Evolutionary conservation across 2,113 vertebrate genomes (phyloP), one percentile per base, ranked within the genome.

Genomic region (Rhabdornis inornatus): DNA sequence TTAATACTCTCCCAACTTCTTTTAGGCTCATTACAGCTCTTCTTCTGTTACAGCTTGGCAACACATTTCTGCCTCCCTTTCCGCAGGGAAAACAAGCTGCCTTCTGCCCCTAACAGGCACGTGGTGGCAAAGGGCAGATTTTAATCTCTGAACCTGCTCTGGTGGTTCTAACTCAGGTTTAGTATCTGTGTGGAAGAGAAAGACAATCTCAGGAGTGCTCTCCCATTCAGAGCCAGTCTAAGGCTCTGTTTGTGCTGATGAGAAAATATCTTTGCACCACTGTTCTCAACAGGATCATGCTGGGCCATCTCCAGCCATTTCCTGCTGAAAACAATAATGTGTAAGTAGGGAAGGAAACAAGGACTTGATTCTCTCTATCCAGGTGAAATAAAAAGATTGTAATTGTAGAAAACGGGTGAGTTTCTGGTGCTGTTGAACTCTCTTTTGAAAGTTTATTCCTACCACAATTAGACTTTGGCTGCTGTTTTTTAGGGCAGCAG

Each of bases 11-110:
- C 70, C 47, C 42, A 57, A 56, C 69, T 94, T 75, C 39, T 89
- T 92, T 69, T 27, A 70, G 40, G 61, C 66, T 96, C 86, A 65
- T 96, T 94, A 83, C 55, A 82, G n/a, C 56, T 81, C 82, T 81
- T 92, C 94, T 96, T 65, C 52, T 15, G 30, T 97, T 93, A 87
- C 92, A 83, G 39, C 35, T 63, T 56, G 78, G 74, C 92, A 95
- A 21, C 52, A 37, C 52, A 52, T 53, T 19, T 76, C 87, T 45
- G 17, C 42, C 45, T 87, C n/a, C 50, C 47, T 60, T 74, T 39
- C 22, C 93, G 15, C 47, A 42, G 12, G 19, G 33, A 49, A 57
- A 80, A n/a, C 7, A 19, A 0, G 2, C 27, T 65, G n/a, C 44
- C 55, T 49, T 42, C 74, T 92, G 39, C 53, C 52, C 65, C 44